phyloP scores from a whole-genome alignment of 2,888 invertebrate species.

The Tuberolachnus salignus region DNA sequence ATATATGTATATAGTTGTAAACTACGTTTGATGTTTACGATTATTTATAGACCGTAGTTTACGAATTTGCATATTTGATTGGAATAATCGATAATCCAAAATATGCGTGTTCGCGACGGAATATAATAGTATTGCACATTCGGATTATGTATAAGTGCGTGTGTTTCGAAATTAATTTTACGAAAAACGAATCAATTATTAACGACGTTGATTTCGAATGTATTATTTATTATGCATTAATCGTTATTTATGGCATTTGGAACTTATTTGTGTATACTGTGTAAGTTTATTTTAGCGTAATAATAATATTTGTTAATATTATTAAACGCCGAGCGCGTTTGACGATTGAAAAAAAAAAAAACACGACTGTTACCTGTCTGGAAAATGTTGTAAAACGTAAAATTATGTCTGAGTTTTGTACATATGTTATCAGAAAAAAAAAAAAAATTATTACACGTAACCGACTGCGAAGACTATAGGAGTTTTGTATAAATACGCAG shows the following conservation, averaged over 20 bases:
- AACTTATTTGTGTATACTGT: too few species aligned
- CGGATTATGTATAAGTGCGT: neutral
- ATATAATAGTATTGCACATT: neutral
- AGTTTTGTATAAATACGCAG: too few species aligned
- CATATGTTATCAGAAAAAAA: neutral
- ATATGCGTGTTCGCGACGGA: neutral
- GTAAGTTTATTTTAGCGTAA: too few species aligned
- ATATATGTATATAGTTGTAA: neutral
- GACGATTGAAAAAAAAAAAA: neutral
- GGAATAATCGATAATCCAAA: slow-evolving; percentile 35
- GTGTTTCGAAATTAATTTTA: slow-evolving; percentile 6
- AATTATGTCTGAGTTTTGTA: neutral
- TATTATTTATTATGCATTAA: too few species aligned
- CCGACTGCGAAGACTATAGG: too few species aligned
- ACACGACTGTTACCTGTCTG: neutral
- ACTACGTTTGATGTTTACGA: slow-evolving; percentile 29
- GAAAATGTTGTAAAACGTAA: neutral
- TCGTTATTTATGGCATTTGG: neutral
- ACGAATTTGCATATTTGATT: slow-evolving; percentile 44
- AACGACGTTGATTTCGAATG: neutral
- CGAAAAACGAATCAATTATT: neutral
- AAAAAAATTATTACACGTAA: too few species aligned
- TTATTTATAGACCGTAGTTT: slow-evolving; percentile 17
- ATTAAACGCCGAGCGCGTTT: too few species aligned
- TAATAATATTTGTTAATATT: too few species aligned